These are phyloP conservation scores for Schizotus pectinicornis DNA, from an alignment of 2,888 invertebrate genomes.

Conservation along the genomic window DNA sequence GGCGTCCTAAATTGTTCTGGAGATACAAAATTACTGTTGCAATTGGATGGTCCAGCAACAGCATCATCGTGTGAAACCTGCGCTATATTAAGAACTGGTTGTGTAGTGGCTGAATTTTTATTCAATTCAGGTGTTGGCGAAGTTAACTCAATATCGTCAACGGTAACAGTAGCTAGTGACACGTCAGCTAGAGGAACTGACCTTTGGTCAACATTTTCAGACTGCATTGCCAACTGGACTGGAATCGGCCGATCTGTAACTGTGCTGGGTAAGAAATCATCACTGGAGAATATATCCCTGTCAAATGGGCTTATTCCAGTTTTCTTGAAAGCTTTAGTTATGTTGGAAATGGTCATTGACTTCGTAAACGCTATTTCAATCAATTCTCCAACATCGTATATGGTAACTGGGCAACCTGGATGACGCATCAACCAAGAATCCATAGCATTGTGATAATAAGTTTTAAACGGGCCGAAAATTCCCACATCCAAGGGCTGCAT, in stretches of 20 bases:
- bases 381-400: constrained; percentile 48
- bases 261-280: constrained; percentile 26
- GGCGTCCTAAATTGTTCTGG: no score
- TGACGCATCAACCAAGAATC: constrained; percentile 50
- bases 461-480: constrained; percentile 54
- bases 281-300: constrained; percentile 26
- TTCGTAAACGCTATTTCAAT: constrained; percentile 27
- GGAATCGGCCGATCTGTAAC: constrained; percentile 30
- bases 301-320: constrained; percentile 32
- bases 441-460: constrained; percentile 41
- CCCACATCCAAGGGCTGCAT: constrained; percentile 55
- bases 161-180: neutral
- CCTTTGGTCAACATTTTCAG: neutral
- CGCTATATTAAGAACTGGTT: neutral
- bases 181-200: neutral
- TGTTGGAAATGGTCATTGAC: constrained; percentile 25
- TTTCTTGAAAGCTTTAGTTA: constrained; percentile 26
- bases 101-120: neutral
- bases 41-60: neutral
- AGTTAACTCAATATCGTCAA: neutral
- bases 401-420: constrained; percentile 52
- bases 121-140: neutral
- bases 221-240: neutral
- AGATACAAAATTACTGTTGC: constrained; percentile 3
- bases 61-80: neutral